Conservation (phyloP, 2,797 vertebrate genomes). For the Smutsia gigantea region DNA sequence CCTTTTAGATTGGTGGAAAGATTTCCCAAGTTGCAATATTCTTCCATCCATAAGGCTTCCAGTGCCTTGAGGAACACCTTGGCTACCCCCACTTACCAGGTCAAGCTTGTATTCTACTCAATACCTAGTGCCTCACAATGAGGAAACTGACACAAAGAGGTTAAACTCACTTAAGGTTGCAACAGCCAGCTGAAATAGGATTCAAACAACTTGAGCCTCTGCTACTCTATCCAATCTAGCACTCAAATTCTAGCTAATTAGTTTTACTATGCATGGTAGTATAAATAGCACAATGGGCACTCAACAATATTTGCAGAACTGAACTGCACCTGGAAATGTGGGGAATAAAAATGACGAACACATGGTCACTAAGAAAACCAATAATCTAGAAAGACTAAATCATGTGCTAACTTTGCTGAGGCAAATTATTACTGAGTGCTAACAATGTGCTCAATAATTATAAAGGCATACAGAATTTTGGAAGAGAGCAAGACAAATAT, state of each 20-base stretch:
- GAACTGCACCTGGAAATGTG: constrained; percentile 35
- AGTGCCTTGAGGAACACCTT: no score
- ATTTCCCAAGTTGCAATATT: no score
- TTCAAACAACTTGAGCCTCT: constrained; percentile 42
- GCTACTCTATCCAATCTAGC: constrained; percentile 28
- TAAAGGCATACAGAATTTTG: constrained; percentile 50
- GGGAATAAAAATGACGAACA: constrained; percentile 35
- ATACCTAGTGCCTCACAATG: no score
- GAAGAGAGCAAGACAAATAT: constrained; percentile 16
- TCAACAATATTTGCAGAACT: constrained; percentile 45
- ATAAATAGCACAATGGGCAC: constrained; percentile 11
- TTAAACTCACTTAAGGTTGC: constrained; percentile 43
- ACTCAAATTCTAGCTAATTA: constrained; percentile 50
- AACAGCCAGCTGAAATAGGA: constrained; percentile 8
- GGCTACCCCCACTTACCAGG: no score
- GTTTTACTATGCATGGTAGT: constrained; percentile 1
- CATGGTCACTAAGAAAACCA: constrained; percentile 54
- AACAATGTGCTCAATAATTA: constrained; percentile 50
- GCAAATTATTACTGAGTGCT: constrained; percentile 57
- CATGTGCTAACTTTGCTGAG: constrained; percentile 50
- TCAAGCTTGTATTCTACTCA: no score
- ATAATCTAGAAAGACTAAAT: constrained; percentile 41
- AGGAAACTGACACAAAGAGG: constrained; percentile 29
- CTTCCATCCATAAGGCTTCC: no score
- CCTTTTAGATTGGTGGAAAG: no score